Percentiles rank a stretch among this genome's conserved stretches.
Conservation (phyloP, 2,888 invertebrate species). For the Seladonia tumulorum region DNA sequence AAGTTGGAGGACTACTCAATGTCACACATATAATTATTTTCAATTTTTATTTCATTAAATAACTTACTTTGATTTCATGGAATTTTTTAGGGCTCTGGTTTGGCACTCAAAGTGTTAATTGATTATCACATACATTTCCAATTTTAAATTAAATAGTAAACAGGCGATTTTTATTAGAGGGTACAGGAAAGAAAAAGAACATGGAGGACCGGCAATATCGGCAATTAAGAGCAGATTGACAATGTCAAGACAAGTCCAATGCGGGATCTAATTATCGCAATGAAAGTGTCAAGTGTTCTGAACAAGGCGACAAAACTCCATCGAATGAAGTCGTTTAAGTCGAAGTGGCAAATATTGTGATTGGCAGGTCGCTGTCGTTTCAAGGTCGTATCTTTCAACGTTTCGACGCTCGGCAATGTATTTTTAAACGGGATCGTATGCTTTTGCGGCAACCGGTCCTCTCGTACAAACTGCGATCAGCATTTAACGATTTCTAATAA, state of each 20-base stretch:
- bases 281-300: constrained; percentile 3
- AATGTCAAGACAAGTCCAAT: constrained; percentile 2
- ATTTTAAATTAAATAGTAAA: background rate
- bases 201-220: background rate
- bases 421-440: background rate
- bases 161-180: background rate
- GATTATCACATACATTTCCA: no score
- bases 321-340: constrained; percentile 9
- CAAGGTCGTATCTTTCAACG: constrained; percentile 14
- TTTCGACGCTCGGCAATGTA: background rate
- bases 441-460: background rate
- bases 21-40: no score
- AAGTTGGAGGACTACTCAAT: no score
- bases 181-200: background rate
- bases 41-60: no score
- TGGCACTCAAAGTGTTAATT: no score
- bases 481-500: background rate
- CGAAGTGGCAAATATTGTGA: constrained; percentile 8
- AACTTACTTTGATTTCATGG: no score
- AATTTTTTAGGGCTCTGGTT: no score
- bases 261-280: constrained; percentile 13
- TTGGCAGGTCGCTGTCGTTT: background rate
- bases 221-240: background rate
- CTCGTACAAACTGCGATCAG: background rate
- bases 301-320: background rate